phyloP scores from a whole-genome alignment of 2,113 vertebrate species.

The Catharus fuscescens region DNA sequence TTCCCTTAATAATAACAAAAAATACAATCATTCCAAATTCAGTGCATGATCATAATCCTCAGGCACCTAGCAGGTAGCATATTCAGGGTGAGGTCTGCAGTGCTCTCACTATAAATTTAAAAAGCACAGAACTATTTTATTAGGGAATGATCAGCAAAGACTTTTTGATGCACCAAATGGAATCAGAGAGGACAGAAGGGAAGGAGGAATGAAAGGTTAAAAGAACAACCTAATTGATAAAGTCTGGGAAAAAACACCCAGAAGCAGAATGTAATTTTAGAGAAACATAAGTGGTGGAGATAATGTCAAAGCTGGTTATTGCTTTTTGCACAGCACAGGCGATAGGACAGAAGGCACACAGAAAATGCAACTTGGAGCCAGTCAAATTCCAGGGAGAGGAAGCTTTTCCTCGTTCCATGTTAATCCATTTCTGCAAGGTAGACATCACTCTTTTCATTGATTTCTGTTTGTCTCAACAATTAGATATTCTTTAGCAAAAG shows the following conservation, averaged over 20 bases:
- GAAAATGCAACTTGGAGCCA: neutral
- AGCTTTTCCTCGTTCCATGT: neutral
- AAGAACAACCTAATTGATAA: slow-evolving; percentile 35
- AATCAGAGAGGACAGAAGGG: slow-evolving; percentile 40
- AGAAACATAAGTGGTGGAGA: slow-evolving; percentile 19
- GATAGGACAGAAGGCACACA: neutral
- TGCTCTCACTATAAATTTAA: neutral
- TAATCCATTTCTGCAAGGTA: neutral
- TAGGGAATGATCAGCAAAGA: slow-evolving; percentile 15
- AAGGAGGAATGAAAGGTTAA: slow-evolving; percentile 45
- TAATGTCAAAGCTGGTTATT: slow-evolving; percentile 52
- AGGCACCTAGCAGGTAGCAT: neutral
- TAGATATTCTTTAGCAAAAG: neutral
- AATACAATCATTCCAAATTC: neutral
- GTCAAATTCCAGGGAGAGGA: neutral
- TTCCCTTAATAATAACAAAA: neutral
- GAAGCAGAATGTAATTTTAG: slow-evolving; percentile 42
- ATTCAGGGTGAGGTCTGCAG: neutral
- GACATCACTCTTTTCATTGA: neutral
- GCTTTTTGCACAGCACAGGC: neutral
- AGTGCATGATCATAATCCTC: neutral
- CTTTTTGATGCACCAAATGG: neutral
- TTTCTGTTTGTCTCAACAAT: neutral
- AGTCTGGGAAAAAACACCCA: neutral
- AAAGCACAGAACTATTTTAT: slow-evolving; percentile 9